Conservation (phyloP, 2,113 vertebrate species). For the Carassius gibelio region DNA sequence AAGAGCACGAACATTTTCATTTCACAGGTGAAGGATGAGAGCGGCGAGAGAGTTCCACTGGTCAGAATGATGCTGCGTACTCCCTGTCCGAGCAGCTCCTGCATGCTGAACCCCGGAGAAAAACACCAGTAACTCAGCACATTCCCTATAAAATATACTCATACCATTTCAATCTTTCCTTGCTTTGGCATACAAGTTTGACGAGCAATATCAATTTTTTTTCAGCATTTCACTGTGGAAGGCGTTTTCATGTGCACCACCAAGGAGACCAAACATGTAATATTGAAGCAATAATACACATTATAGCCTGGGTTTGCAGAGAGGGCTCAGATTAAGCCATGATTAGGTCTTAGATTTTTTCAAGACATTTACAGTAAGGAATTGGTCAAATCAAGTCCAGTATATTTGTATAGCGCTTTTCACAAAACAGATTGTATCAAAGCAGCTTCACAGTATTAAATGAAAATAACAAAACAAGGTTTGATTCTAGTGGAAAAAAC, state of each 20-base stretch:
- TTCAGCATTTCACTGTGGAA: background rate
- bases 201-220: background rate
- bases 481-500: too few relatives aligned
- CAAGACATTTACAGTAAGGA: too few relatives aligned
- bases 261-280: constrained; percentile 46
- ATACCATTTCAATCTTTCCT: constrained; percentile 33
- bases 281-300: constrained; percentile 67
- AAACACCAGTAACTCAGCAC: constrained; percentile 87
- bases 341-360: too few relatives aligned
- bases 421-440: too few relatives aligned
- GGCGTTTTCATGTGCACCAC: constrained; percentile 44
- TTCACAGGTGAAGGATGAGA: constrained; percentile 90
- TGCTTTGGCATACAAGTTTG: background rate
- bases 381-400: too few relatives aligned
- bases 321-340: too few relatives aligned
- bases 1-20: constrained; percentile 91
- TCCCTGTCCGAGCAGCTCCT: constrained; percentile 82
- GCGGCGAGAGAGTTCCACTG: constrained; percentile 90
- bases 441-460: too few relatives aligned
- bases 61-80: constrained; percentile 90
- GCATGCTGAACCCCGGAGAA: constrained; percentile 92
- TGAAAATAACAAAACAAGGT: too few relatives aligned
- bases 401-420: too few relatives aligned
- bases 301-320: too few relatives aligned
- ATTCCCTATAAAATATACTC: constrained; percentile 77